Base-by-base conservation (phyloP, 92 coral and sea anemone genomes). In the Hydrozoanthus gracilis region DNA sequence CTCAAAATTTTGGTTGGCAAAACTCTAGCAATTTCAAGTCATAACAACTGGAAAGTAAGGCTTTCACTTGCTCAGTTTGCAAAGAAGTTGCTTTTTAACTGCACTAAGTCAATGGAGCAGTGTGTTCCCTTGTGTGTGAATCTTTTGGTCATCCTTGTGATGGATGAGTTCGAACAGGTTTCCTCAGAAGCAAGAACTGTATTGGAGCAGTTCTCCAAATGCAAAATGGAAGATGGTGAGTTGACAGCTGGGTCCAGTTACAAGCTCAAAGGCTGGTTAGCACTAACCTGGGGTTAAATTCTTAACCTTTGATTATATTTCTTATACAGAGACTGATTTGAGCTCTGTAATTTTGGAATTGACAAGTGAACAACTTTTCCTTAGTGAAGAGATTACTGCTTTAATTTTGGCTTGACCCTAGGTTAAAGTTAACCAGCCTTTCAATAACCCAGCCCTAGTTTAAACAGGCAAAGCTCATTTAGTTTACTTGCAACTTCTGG, bases 11-110 rank as follows among this genome's bases (percentile, higher is more conserved):
- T 97, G 50, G 66, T 97, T 64, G 95, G 92, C 52, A 91, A 89
- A 74, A 52, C 84, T 16, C 62, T 77, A 39, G 61, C 89, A 45
- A 86, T 91, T 6, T 58, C 71, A 0, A 79, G 88, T 51, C 92
- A 97, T 72, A 51, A 92, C 6, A 97, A 92, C 89, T 97, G 98
- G 99, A 95, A 92, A 87, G 98, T 97, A 3, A 93, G 93, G 17
- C 91, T 97, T 51, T 85, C 93, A 4, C 39, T 97, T 12, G 91
- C 83, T 18, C 83, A 88, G 51, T 95, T 95, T 74, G 93, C 94
- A 17, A 71, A 88, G 82, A 84, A 83, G 78, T 69, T 97, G 8
- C 91, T 97, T 6, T 51, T 74, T 48, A 93, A 92, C 85, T 97
- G 98, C 55, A 44, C 87, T 7, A 78, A 71, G 62, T 77, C 99